Evolutionary conservation across 35 echinoderm and acorn worm genomes (phyloP), one percentile per base, ranked within the genome.

Genomic region (Nesometra sesokonis): DNA sequence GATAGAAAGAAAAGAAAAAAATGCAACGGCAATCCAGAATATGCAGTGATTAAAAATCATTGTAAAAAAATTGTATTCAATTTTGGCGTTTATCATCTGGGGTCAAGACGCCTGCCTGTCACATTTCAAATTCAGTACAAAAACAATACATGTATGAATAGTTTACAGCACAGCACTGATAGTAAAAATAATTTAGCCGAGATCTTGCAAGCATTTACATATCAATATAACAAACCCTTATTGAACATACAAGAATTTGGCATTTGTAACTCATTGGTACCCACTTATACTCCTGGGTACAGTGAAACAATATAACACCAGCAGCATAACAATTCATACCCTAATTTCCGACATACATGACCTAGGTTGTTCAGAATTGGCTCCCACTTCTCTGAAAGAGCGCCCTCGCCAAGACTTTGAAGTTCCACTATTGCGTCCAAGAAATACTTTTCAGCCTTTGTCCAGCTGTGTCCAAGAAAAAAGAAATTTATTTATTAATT

Each of bases 281-380:
- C n/a, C n/a, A n/a, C n/a, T n/a, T n/a, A n/a, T n/a, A n/a, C n/a
- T n/a, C n/a, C n/a, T n/a, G n/a, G n/a, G n/a, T n/a, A n/a, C n/a
- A n/a, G n/a, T n/a, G n/a, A n/a, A n/a, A n/a, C 83, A 17, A 78
- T 34, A 13, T 0, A n/a, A n/a, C n/a, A 79, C 84, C 23, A n/a
- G 84, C 19, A 78, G n/a, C 7, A 19, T 35, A 13, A 77, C n/a
- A n/a, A n/a, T n/a, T 46, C 91, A 93, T 89, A 97, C 94, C 93
- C 93, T 32, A 97, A 78, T 91, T 97, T 97, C 38, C 94, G 87
- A 81, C 87, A 77, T 32, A 97, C 91, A 81, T 97, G 94, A 29
- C 94, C 94, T 23, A 97, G 86, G 77, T 97, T 97, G 79, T 97
- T 97, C 29, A 97, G 89, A 79, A 97, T 79, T 17, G 94, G 89